These are phyloP conservation scores for Herminia tarsipennalis DNA, from an alignment of 2,888 invertebrate species.

Conservation along the genomic window DNA sequence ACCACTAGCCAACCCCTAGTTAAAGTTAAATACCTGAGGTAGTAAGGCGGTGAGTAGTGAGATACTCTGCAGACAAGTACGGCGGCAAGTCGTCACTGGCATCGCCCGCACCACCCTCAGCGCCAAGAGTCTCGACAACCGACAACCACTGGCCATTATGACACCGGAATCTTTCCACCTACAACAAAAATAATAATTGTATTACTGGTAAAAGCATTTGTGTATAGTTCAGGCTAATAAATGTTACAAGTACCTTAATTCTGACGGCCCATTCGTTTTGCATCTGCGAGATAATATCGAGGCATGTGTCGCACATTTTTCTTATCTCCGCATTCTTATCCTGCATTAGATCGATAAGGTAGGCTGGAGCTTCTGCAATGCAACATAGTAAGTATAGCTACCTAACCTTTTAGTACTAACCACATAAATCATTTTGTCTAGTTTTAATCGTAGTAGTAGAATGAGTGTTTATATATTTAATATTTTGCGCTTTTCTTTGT, in stretches of 20 bases:
- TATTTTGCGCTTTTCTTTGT: too few species aligned
- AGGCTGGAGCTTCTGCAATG: constrained; percentile 94
- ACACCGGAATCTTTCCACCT: constrained; percentile 97
- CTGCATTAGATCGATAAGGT: constrained; percentile 98
- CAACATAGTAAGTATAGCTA: too few species aligned
- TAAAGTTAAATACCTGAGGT: constrained; percentile 64
- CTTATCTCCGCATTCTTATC: constrained; percentile 97
- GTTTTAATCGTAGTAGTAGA: too few species aligned
- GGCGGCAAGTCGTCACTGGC: constrained; percentile 88
- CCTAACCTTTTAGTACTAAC: too few species aligned
- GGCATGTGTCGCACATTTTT: constrained; percentile 97
- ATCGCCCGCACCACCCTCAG: constrained; percentile 85
- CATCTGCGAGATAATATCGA: constrained; percentile 97
- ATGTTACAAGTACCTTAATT: constrained; percentile 87
- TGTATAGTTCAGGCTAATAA: too few species aligned
- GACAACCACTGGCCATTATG: constrained; percentile 99
- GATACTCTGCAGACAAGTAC: constrained; percentile 90
- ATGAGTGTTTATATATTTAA: too few species aligned
- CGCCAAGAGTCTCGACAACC: constrained; percentile 93
- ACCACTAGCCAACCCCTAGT: too few species aligned
- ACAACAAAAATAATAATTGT: too few species aligned
- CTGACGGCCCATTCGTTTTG: constrained; percentile 97
- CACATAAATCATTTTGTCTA: too few species aligned
- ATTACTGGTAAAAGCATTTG: too few species aligned
- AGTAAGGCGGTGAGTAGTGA: constrained; percentile 80